Base-by-base conservation (phyloP, 2,888 invertebrate genomes). In the Drosophila flavopinicola region DNA sequence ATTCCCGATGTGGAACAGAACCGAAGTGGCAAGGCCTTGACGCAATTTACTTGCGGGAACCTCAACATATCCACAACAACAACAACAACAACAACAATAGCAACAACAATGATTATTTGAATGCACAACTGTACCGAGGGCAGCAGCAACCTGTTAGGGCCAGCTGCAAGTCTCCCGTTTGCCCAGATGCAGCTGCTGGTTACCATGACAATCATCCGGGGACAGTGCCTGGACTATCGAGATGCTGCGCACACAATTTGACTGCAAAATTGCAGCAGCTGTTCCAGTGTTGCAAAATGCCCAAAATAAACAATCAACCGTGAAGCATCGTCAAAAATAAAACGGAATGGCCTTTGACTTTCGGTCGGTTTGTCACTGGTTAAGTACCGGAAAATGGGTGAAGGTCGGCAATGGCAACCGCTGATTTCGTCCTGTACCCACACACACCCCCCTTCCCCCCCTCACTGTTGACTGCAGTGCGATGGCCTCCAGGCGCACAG, bases 381-480 rank as follows among this genome's bases (percentile, higher is more conserved):
- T 66, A 73, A 83, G 67, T 59, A 45, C 48, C 74, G 63, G 52
- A 74, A 87, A 88, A 87, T 87, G 83, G 87, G 87, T 87, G 88
- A 87, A 87, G 87, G 87, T 87, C 89, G 88, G 32, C 15, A 25
- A 30, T 38, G 59, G 44, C 42, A 32, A n/a, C n/a, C n/a, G n/a
- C n/a, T n/a, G n/a, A n/a, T n/a, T n/a, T n/a, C n/a, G 11, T 45
- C 17, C 25, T 53, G 38, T n/a, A n/a, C n/a, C n/a, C n/a, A n/a
- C n/a, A n/a, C n/a, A n/a, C n/a, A n/a, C n/a, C 25, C 56, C 24
- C 30, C 30, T 44, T 13, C 39, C 48, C 51, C 30, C 41, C 48
- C 38, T 25, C 51, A n/a, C n/a, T n/a, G n/a, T n/a, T n/a, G 41
- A 44, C 56, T 42, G 45, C 65, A 47, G 41, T 54, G 39, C 39